A percentile compares a stretch with the other conserved stretches of the same genome.
These are phyloP conservation scores for Heterocephalus glaber DNA, from an alignment of 2,113 vertebrate genomes.

Conservation along the genomic window DNA sequence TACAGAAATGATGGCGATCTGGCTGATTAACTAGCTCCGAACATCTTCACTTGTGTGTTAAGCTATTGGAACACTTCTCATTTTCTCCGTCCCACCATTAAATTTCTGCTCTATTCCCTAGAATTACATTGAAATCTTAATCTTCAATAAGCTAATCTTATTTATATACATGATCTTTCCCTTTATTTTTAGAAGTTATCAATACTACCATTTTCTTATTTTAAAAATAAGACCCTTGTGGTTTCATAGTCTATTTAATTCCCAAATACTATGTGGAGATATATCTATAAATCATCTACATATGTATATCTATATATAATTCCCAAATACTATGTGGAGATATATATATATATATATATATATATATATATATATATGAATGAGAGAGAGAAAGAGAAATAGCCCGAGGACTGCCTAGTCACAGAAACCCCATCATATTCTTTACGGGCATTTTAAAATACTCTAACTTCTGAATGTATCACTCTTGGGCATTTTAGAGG, in stretches of 20 bases:
- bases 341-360: too few relatives aligned
- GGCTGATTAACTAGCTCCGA: not conserved
- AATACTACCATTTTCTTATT: not conserved
- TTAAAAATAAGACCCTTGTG: not conserved
- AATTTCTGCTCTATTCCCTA: not conserved
- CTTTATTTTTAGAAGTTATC: not conserved
- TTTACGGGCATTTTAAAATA: not conserved
- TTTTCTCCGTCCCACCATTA: too few relatives aligned
- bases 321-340: too few relatives aligned
- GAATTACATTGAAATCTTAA: not conserved
- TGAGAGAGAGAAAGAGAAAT: not conserved
- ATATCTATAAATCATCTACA: too few relatives aligned
- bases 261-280: not conserved
- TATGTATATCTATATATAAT: too few relatives aligned
- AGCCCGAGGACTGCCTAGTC: not conserved
- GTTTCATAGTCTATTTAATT: not conserved
- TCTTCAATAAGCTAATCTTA: not conserved
- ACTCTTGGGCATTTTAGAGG: not conserved
- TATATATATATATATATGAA: not conserved
- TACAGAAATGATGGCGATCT: not conserved
- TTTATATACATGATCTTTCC: not conserved
- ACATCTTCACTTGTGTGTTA: not conserved
- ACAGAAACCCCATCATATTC: not conserved
- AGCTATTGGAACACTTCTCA: not conserved
- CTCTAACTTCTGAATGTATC: not conserved